phyloP scores from a whole-genome alignment of 2,888 invertebrate genomes.

The Spatulosminthurus flaviceps region DNA sequence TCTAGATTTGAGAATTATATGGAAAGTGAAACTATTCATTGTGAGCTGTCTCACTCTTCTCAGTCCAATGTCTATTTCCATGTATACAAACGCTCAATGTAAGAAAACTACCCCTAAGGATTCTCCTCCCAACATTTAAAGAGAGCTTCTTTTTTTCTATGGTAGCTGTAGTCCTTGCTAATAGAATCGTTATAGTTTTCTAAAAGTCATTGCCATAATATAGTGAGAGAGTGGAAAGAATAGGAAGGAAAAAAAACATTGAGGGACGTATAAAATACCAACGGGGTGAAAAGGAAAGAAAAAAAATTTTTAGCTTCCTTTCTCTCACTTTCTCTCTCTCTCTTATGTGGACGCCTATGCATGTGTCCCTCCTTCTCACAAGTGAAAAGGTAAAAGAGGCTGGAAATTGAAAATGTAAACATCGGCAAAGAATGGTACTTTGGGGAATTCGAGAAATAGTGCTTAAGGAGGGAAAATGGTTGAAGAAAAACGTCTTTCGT shows the following conservation, averaged over 20 bases:
- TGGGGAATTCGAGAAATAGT: slow-evolving; percentile 61
- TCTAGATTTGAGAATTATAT: slow-evolving; percentile 30
- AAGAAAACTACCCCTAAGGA: slow-evolving; percentile 7
- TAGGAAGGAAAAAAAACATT: background rate
- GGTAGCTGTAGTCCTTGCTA: too few relatives aligned
- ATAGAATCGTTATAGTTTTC: slow-evolving; percentile 7
- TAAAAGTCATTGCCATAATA: background rate
- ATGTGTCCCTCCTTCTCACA: slow-evolving; percentile 1
- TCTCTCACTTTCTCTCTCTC: slow-evolving; percentile 13
- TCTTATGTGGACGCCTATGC: background rate
- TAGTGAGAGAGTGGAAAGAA: background rate
- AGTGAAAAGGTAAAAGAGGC: slow-evolving; percentile 47
- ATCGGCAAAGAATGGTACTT: slow-evolving; percentile 62
- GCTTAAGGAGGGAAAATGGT: slow-evolving; percentile 52
- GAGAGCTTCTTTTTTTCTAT: too few relatives aligned
- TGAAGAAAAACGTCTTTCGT: slow-evolving; percentile 39
- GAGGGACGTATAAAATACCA: background rate
- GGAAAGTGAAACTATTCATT: slow-evolving; percentile 33
- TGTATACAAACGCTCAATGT: too few relatives aligned
- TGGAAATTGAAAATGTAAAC: slow-evolving; percentile 64
- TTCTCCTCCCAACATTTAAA: background rate
- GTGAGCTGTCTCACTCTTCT: slow-evolving; percentile 24
- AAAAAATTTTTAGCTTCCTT: slow-evolving; percentile 3
- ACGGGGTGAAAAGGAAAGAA: background rate
- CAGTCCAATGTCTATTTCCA: too few relatives aligned